Evolutionary conservation across 2,797 vertebrate genomes (phyloP).

Genomic region (Potorous gilbertii): DNA sequence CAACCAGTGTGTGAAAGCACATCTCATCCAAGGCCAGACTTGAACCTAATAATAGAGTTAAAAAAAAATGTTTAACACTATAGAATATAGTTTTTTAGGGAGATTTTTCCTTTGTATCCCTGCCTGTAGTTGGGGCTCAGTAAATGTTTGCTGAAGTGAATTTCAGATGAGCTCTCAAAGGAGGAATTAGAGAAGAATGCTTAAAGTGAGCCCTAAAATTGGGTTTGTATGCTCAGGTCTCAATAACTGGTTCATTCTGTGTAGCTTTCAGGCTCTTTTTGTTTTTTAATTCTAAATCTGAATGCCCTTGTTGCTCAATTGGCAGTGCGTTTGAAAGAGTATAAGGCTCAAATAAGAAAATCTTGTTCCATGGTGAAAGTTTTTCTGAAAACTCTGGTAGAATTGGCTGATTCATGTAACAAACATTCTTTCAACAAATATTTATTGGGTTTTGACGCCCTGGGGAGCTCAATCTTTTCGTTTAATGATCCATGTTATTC

Average conservation of each 20-base stretch:
- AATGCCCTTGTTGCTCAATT: background rate
- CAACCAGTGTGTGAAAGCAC: background rate
- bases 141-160: background rate
- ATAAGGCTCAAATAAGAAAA: background rate
- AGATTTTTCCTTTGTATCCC: background rate
- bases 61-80: background rate
- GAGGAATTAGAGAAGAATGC: background rate
- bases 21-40: background rate
- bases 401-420: background rate
- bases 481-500: background rate
- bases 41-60: background rate
- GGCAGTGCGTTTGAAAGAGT: background rate
- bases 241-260: background rate
- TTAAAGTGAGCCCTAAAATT: background rate
- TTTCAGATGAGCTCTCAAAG: background rate
- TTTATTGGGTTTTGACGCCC: background rate
- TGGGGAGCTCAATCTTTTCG: background rate
- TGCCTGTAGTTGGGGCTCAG: background rate
- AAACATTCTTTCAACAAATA: conserved; percentile 1
- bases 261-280: background rate
- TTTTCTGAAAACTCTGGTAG: background rate
- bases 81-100: background rate
- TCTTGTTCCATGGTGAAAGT: background rate
- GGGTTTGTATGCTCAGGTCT: background rate
- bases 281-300: background rate